These are phyloP conservation scores for Dendrocincla fuliginosa DNA, from an alignment of 2,797 vertebrate genomes.

Conservation along the genomic window DNA sequence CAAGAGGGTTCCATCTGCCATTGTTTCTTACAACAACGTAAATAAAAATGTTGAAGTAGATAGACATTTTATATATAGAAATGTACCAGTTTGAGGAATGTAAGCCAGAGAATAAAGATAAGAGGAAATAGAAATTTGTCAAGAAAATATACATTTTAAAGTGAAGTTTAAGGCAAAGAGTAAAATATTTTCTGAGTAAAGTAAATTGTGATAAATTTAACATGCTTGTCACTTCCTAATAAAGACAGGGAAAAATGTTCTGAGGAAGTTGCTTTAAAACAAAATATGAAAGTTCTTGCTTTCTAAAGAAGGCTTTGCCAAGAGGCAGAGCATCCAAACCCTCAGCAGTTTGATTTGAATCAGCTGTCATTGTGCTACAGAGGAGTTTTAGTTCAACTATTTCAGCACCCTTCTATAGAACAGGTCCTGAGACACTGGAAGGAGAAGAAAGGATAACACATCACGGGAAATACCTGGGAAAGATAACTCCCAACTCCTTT, in stretches of 20 bases:
- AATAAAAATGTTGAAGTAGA: neutral
- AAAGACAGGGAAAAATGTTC: neutral
- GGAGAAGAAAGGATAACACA: neutral
- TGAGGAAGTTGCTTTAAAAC: neutral
- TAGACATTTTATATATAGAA: neutral
- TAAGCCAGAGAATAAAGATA: neutral
- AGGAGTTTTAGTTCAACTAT: neutral
- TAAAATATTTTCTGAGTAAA: neutral
- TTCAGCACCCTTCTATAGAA: neutral
- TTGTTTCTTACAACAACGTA: neutral
- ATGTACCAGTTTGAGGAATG: neutral
- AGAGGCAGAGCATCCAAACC: neutral
- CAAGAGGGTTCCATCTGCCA: neutral
- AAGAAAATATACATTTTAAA: neutral
- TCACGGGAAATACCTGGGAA: neutral
- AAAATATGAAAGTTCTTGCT: neutral
- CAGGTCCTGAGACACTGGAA: neutral
- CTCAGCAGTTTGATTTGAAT: neutral
- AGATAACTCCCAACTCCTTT: neutral
- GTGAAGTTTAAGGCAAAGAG: neutral
- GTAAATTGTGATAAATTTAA: neutral
- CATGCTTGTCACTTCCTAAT: neutral
- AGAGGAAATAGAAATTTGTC: neutral
- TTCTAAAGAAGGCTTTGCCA: neutral
- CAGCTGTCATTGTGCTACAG: neutral